Percentiles rank a stretch among this genome's conserved stretches.
These are phyloP conservation scores for Gallinago media DNA, from an alignment of 2,113 vertebrate species.

Conservation along the genomic window DNA sequence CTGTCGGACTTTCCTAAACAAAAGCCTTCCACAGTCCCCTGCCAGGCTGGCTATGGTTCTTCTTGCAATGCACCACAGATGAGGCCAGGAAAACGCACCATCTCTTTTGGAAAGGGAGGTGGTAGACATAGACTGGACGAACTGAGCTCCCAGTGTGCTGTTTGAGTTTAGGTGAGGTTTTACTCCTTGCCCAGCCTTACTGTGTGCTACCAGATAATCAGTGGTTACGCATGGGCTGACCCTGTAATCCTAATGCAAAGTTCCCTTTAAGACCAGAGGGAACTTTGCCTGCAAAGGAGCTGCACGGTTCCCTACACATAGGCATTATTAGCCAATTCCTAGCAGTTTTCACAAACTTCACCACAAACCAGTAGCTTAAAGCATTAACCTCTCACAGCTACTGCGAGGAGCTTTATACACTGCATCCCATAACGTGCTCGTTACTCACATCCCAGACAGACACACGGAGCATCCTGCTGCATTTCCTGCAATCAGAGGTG, in stretches of 20 bases:
- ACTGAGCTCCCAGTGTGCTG: background rate
- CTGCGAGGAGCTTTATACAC: background rate
- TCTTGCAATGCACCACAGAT: background rate
- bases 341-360: background rate
- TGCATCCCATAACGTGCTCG: background rate
- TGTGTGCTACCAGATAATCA: background rate
- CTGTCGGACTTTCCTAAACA: background rate
- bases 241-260: conserved; percentile 14
- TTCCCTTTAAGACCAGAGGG: conserved; percentile 1
- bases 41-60: background rate
- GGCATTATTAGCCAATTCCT: background rate
- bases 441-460: background rate
- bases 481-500: background rate
- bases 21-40: background rate
- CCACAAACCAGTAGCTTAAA: background rate
- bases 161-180: background rate
- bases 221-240: background rate
- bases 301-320: background rate
- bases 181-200: background rate
- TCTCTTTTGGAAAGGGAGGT: background rate
- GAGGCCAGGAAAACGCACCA: background rate
- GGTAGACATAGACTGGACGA: background rate
- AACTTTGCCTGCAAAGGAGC: background rate
- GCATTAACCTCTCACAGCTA: background rate
- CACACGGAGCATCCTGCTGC: background rate